Percentiles rank a stretch among this genome's conserved stretches.
phyloP scores from a whole-genome alignment of 2,888 invertebrate species.

The Andrena trimmerana region DNA sequence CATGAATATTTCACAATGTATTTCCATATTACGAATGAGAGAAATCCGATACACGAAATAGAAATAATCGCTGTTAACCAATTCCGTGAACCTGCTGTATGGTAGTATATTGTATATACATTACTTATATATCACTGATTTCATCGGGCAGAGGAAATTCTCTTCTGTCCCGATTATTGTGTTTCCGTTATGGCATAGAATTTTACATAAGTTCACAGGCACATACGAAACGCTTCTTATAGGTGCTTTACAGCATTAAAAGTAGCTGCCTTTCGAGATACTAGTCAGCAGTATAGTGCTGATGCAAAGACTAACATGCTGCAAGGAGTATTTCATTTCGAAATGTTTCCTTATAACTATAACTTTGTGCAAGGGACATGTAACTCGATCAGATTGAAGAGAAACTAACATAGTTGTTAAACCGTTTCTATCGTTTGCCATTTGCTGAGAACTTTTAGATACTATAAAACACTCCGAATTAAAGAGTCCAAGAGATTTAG shows the following conservation, averaged over 20 bases:
- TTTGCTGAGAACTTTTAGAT: conserved; percentile 32
- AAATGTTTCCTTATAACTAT: conserved; percentile 1
- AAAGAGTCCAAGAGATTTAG: conserved; percentile 8
- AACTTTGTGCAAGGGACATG: background rate
- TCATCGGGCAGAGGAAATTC: conserved; percentile 5
- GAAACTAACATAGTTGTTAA: conserved; percentile 22
- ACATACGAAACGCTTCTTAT: conserved; percentile 52
- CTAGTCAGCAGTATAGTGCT: conserved; percentile 48
- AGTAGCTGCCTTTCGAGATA: conserved; percentile 49
- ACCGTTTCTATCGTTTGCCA: conserved; percentile 23
- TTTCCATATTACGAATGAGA: conserved; percentile 15
- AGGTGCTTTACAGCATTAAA: conserved; percentile 57
- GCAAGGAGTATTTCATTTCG: conserved; percentile 16
- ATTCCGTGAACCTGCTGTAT: conserved; percentile 55
- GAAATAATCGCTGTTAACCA: conserved; percentile 8
- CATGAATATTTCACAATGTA: conserved; percentile 47
- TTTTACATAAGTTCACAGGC: conserved; percentile 47
- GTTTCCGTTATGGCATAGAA: conserved; percentile 56
- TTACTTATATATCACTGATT: conserved; percentile 27
- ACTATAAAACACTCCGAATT: background rate
- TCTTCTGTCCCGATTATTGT: conserved; percentile 36
- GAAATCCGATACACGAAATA: conserved; percentile 21
- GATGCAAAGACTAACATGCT: conserved; percentile 31
- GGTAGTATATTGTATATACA: conserved; percentile 51
- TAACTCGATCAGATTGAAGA: background rate